Evolutionary conservation across 2,888 invertebrate genomes (phyloP), one percentile per base, ranked within the genome.

Genomic region (Cheilosia vernalis): DNA sequence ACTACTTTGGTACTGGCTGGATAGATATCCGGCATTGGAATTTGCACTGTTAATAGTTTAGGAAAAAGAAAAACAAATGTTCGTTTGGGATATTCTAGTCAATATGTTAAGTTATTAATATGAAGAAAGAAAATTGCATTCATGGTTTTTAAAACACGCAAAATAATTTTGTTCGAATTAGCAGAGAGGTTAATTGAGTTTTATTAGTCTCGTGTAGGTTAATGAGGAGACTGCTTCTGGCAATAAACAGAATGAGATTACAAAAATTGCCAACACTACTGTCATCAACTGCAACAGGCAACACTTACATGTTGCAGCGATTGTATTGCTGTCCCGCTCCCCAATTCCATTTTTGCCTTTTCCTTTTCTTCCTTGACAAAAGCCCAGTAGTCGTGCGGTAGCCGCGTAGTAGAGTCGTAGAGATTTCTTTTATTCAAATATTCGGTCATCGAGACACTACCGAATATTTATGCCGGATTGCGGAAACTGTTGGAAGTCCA

Each of bases 21-120:
- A 88, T 87, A 92, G 91, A 89, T 92, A 92, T 88, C 92, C 92
- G 88, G 92, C 89, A 90, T 90, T 92, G 89, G 92, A 89, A 89
- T 91, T 92, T 88, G 91, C 91, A 88, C 92, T 92, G 90, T 90
- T 81, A 73, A 47, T 84, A 42, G 30, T 78, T 85, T 33, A 70
- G 66, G 66, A 82, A 73, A 47, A 77, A 73, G 24, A 80, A 73
- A 30, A 80, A 80, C 81, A 73, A 70, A 72, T 61, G 49, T 64
- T 60, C 24, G 27, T 61, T 76, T 73, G 69, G 82, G 73, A 55
- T 78, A 67, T 64, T 77, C 82, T 78, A 86, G 73, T 77, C 13
- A 82, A 73, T 37, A 72, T 72, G 80, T 87, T 84, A 80, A 83
- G 33, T 42, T 51, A 80, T 78, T 67, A 80, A 69, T 79, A 7